Evolutionary conservation across 2,797 vertebrate genomes (phyloP), one percentile per base, ranked within the genome.

Genomic region (Triplophysa bombifrons): DNA sequence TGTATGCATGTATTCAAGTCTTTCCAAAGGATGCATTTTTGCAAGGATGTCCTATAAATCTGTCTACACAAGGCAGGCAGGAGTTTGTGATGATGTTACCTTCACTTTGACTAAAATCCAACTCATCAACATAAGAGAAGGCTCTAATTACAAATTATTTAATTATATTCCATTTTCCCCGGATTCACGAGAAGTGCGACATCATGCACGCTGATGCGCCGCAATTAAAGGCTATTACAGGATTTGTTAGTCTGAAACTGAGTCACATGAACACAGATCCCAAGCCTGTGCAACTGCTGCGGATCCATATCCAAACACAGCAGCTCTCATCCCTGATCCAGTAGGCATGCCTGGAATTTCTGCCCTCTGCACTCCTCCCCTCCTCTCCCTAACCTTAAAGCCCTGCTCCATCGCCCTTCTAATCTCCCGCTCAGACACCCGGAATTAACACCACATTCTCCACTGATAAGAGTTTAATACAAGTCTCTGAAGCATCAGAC

Each of bases 251-350:
- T 75, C 69, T 80, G 61, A 41, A 64, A 11, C 61, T 41, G 66
- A 61, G 56, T 46, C 70, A 64, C 34, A 76, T 70, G 46, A 63
- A 61, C 53, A 12, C 53, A 73, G 78, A 63, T 82, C 71, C 67
- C 79, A 46, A 67, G 50, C 19, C 70, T 80, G 51, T 80, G 61
- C 78, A 82, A 74, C 72, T 69, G 34, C 76, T 72, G 78, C 68
- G 83, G 83, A 86, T 86, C 83, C 83, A 63, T 76, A 83, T 83
- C 63, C 78, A 86, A 86, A 84, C 83, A 86, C 81, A 76, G 69
- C 81, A 76, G 68, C 72, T 13, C 46, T 84, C 81, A 72, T 75
- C 53, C 38, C 79, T 84, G 85, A 86, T 83, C 79, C 64, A 67
- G 34, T 76, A 64, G 73, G 76, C 84, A 81, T 78, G 46, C 53